Evolutionary conservation across 2,113 vertebrate genomes (phyloP).

Genomic region (Podiceps cristatus): DNA sequence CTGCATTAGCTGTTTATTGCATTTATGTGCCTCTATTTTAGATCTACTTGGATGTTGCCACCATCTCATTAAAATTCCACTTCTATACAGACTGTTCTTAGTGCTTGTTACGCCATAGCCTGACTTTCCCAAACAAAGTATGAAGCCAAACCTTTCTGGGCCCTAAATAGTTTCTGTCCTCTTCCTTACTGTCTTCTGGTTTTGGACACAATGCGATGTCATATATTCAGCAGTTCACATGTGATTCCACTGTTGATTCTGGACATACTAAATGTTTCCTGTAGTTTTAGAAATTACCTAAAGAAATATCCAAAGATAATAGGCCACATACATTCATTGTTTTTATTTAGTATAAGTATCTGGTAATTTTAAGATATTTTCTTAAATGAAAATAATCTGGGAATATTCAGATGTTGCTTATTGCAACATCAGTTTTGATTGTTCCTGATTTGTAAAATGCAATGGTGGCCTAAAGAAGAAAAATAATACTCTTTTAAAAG

Average conservation of each 20-base stretch:
- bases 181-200: not conserved
- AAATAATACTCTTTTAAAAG: not conserved
- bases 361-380: not conserved
- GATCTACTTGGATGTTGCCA: not conserved
- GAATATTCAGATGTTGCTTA: not conserved
- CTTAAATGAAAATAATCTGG: not conserved
- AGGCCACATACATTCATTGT: fast-evolving
- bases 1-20: not conserved
- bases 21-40: not conserved
- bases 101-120: not conserved
- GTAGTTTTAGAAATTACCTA: not conserved
- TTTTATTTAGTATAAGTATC: not conserved
- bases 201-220: not conserved
- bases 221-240: not conserved
- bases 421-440: not conserved
- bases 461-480: not conserved
- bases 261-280: not conserved
- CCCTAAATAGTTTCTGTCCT: not conserved
- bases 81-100: not conserved
- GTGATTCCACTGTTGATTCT: not conserved
- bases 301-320: not conserved
- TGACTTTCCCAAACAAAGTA: not conserved
- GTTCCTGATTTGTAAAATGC: not conserved
- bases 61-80: not conserved
- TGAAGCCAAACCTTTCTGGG: not conserved